Base-by-base conservation (phyloP, 1,140 invertebrate genomes). In the Wasmannia auropunctata region DNA sequence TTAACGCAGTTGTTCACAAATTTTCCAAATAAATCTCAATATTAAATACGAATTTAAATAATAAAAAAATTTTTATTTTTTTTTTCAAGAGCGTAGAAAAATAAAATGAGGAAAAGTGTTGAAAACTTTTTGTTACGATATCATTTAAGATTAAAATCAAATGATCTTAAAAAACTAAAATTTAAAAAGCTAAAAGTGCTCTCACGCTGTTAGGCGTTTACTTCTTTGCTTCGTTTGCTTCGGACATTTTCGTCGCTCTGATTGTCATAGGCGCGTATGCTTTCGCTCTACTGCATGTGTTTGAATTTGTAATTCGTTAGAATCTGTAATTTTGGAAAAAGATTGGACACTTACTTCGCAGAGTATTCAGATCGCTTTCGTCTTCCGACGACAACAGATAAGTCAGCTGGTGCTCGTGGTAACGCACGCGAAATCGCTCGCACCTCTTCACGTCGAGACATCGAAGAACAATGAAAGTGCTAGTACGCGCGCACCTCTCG, bases 401-500 rank as follows among this genome's bases (percentile, higher is more conserved):
- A 11, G 10, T 70, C 56, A 62, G 22, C 34, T 65, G 8, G 76
- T 54, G 43, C 14, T 54, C 10, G 37, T 72, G 54, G 25, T 72
- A 40, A 83, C 11, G 25, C 14, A 54, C n/a, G 28, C 51, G 8
- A 58, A 54, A 83, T 83, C 37, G 7, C 67, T 74, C 54, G 51
- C 56, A 62, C 80, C 54, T 75, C 81, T 87, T 88, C 80, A 81
- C 90, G 86, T 76, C 77, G 89, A 91, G 90, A 84, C 81, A 93
- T 92, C 91, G 89, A 92, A 93, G 89, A 94, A 94, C 93, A 94
- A 94, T 94, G 94, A 95, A 95, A 95, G 94, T 94, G 90, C 77
- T 58, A 37, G 37, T 43, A 54, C 65, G n/a, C 34, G 65, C 37
- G 34, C 87, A 40, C 43, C 65, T 49, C 56, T 63, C 25, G 34